Base-by-base conservation (phyloP, 2,888 invertebrate species). In the Xestoiulus laeticollis region DNA sequence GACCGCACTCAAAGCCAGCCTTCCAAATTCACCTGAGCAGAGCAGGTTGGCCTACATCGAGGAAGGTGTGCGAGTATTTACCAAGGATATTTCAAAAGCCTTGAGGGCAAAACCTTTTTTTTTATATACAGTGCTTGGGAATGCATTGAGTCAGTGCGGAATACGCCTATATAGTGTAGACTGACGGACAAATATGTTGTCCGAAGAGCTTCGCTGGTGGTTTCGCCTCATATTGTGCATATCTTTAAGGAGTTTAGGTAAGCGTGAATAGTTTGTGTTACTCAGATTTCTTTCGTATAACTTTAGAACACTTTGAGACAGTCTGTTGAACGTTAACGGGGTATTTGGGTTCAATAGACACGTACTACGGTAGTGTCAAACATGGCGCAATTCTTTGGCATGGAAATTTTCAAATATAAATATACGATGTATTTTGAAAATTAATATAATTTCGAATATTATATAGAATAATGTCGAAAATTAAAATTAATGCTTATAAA, bases 41-140 rank as follows among this genome's bases (percentile, higher is more conserved):
- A 85, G 22, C 38, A 85, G 43, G 85, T 85, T 85, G 85, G 68
- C 68, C 68, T 68, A 68, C 68, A 68, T 68, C 22, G 68, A 2
- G 12, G 68, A 68, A 68, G 68, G 68, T 68, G 68, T 68, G 68
- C 38, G 43, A 85, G 33, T 85, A 68, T 85, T 85, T n/a, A 33
- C 85, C 85, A 85, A 85, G 85, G 85, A 33, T 85, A 12, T 85
- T 85, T 85, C 22, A 38, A 33, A 85, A 33, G 16, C 38, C 85
- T 33, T 85, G 16, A 82, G 22, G 85, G 43, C 85, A 85, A 85
- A 16, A 1, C 68, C 5, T 26, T 68, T 68, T 68, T 68, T 68
- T 68, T 48, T 16, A 1, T 16, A 48, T 19, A 12, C 26, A 26
- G 12, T 68, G n/a, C 68, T 59, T 22, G 59, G 10, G 26, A 68